Evolutionary conservation across 2,113 vertebrate species (phyloP).

Genomic region (Rhinogobius similis): DNA sequence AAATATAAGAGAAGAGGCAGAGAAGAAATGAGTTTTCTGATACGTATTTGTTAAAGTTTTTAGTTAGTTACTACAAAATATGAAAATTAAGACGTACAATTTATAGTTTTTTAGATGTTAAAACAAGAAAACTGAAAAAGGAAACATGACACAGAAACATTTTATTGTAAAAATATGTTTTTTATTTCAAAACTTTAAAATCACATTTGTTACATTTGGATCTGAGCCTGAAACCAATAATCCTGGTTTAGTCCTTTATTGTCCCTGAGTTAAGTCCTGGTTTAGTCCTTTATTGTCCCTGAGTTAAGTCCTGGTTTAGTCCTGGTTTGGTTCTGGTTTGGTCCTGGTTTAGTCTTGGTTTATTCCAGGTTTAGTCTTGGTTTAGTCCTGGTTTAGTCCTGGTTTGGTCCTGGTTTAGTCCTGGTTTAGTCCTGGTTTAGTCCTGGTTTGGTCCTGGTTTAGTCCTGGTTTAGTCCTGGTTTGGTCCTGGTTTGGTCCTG

Average conservation of each 20-base stretch:
- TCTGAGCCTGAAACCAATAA: too few species aligned
- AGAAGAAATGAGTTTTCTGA: too few species aligned
- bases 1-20: too few species aligned
- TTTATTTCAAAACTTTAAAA: not conserved
- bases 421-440: not conserved
- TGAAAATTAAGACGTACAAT: too few species aligned
- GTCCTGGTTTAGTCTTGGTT: not conserved
- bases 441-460: not conserved
- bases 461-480: not conserved
- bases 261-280: not conserved
- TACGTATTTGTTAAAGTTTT: too few species aligned
- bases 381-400: not conserved
- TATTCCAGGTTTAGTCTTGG: not conserved
- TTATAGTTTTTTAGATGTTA: too few species aligned
- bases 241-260: not conserved
- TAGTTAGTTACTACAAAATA: too few species aligned
- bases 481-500: not conserved
- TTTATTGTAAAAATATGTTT: too few species aligned
- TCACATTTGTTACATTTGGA: not conserved
- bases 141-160: too few species aligned
- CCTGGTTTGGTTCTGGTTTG: not conserved
- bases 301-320: not conserved
- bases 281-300: not conserved
- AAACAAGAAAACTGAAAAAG: too few species aligned
- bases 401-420: not conserved